Base-by-base conservation (phyloP, 2,888 invertebrate species). In the Cosmia trapezina region DNA sequence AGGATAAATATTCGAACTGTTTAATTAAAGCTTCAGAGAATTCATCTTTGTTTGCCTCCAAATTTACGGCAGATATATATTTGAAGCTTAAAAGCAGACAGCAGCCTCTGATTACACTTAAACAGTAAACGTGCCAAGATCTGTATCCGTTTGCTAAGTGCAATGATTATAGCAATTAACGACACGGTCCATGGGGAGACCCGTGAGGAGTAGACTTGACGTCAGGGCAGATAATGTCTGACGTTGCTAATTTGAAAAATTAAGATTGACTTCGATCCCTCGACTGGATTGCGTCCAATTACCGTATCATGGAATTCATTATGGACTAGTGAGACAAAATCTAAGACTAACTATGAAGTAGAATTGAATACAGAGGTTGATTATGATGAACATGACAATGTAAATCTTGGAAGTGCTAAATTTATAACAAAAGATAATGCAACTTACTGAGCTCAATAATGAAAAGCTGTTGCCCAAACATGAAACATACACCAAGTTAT, bases 171-270 rank as follows among this genome's bases (percentile, higher is more conserved):
- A 28, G 59, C 59, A 70, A 83, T 80, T 79, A 83, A 53, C 56
- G 69, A 53, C 12, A 17, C 37, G 19, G 62, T 57, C 80, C 49
- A 53, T 62, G 11, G 80, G 74, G 83, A 83, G 65, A 43, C 17
- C 11, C 19, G 22, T 33, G 54, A 45, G 7, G 19, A 76, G 70
- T 11, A 43, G 59, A 59, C 56, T 45, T 70, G 28, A 66, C 57
- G 60, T 56, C 54, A 66, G n/a, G 4, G 11, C 54, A 47, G 62
- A 74, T 83, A 66, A 37, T 43, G 45, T 63, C 57, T 61, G 68
- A 65, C 47, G 28, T 56, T 53, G 51, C 68, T 79, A 79, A 73
- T 83, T 79, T 45, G 68, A 59, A 51, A 79, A 59, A 83, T 65
- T 70, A 74, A 80, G 83, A 83, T 61, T 74, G 80, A 67, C 63